A percentile compares a stretch with the other conserved stretches of the same genome.
phyloP scores from a whole-genome alignment of 2,888 invertebrate species.

The Papilio elwesi region DNA sequence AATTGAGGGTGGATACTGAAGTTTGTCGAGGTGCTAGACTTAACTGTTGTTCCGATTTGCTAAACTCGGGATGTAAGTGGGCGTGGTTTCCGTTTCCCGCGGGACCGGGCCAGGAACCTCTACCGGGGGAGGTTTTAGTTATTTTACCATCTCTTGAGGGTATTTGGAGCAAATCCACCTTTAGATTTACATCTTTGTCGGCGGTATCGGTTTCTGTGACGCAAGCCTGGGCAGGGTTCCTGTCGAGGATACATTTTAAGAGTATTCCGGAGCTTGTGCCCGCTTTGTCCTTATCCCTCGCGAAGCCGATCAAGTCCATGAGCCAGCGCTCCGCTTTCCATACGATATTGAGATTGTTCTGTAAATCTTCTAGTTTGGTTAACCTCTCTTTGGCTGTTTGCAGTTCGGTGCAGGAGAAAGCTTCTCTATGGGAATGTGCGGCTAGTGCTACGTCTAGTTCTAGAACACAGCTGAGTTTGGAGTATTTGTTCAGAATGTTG shows the following conservation, averaged over 20 bases:
- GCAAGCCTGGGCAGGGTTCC: constrained; percentile 59
- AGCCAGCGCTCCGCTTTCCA: constrained; percentile 99
- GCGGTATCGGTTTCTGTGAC: constrained; percentile 68
- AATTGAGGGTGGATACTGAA: constrained; percentile 78
- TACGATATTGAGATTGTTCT: constrained; percentile 92
- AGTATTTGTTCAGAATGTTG: constrained; percentile 95
- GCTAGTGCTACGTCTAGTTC: constrained; percentile 96
- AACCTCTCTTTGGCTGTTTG: constrained; percentile 94
- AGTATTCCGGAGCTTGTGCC: constrained; percentile 76
- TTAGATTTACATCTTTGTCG: constrained; percentile 74
- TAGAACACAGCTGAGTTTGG: constrained; percentile 95
- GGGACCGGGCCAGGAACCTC: constrained; percentile 95
- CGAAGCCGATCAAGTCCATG: constrained; percentile 97
- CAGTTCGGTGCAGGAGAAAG: constrained; percentile 95
- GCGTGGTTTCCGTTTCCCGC: constrained; percentile 83
- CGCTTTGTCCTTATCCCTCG: constrained; percentile 88
- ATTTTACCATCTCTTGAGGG: constrained; percentile 90
- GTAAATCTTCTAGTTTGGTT: constrained; percentile 91
- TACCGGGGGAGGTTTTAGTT: constrained; percentile 89
- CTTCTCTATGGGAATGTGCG: constrained; percentile 96
- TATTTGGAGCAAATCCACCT: constrained; percentile 85
- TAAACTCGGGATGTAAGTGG: constrained; percentile 88
- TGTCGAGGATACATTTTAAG: constrained; percentile 73
- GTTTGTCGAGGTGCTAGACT: constrained; percentile 81
- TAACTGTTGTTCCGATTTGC: constrained; percentile 92